Base-by-base conservation (phyloP, 2,888 invertebrate species). In the Eremobia ochroleuca region DNA sequence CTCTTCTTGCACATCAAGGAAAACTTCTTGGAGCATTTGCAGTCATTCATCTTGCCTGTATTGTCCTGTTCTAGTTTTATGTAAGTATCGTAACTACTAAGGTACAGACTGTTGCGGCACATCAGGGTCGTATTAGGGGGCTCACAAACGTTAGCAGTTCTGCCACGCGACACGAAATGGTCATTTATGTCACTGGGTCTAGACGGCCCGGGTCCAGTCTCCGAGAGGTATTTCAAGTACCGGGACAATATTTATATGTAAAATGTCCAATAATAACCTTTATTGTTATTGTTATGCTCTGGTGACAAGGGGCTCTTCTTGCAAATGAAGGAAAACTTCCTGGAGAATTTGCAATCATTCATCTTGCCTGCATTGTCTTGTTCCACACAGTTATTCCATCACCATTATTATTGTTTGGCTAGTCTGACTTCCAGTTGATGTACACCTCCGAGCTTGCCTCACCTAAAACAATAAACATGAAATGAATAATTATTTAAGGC, bases 1-100 rank as follows among this genome's bases (percentile, higher is more conserved):
- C 90, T 89, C 79, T 95, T 96, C 86, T 94, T 95, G 88, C 96
- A 96, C 8, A 95, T 91, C 76, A 94, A 96, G 0, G 94, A 91
- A 64, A 87, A 90, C 18, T 85, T 85, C 5, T 81, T 72, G 13
- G 58, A 58, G 69, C 96, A 96, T 2, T 79, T 76, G 28, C 90
- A 91, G 49, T 95, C 95, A 58, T 94, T 71, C 70, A 94, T 81
- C 2, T 81, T 86, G 0, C 92, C 92, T 5, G 8, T 8, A 6
- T 25, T 25, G 31, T 59, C n/a, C 43, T 43, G 70, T 59, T 40
- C 40, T 52, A 25, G 3, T 52, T 52, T 52, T 9, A 52, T 52
- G 3, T 52, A 52, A 52, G 49, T n/a, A 4, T 11, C 52, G 9
- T 52, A 52, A 52, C 52, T 52, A 52, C 52, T 52, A 52, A 11